Evolutionary conservation across 2,113 vertebrate genomes (phyloP), one percentile per base, ranked within the genome.

Genomic region (Aegotheles bennettii): DNA sequence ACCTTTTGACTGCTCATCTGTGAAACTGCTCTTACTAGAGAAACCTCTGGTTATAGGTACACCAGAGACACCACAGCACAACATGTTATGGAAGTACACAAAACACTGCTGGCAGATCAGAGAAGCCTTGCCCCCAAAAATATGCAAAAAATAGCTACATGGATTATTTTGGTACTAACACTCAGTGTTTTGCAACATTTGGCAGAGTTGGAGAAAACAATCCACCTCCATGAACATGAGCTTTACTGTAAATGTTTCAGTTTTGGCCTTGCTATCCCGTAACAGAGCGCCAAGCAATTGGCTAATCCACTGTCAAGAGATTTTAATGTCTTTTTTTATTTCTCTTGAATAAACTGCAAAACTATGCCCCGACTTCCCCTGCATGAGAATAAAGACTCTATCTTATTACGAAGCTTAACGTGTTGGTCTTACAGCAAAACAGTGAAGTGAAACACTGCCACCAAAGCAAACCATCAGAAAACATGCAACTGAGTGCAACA

Each of bases 401-500:
- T 26, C 87, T 61, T 77, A 93, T 67, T 83, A 73, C 4, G 11
- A 63, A 38, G 82, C 82, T 85, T 95, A 87, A 94, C 42, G 50
- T 53, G 89, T 73, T 95, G 82, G 95, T 91, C 71, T 95, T 70
- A 91, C 93, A 87, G 77, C 61, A 71, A 71, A 91, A 48, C 84
- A 87, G 26, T 83, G 53, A 67, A 84, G 53, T 42, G 53, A 79
- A 95, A 61, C 82, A 50, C 50, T 70, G 71, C 59, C 82, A 74
- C 33, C 77, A 89, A 91, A 80, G 92, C 89, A 90, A 92, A 70
- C 53, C 28, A 84, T 33, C 67, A 74, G 47, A 76, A 91, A 87
- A 94, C 7, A 29, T 83, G 78, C 33, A 57, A 17, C 1, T 29
- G 89, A 89, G 50, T 50, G 47, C 36, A 65, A 80, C 1, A 60